Evolutionary conservation across 2,113 vertebrate genomes (phyloP).

Genomic region (Chelonoidis abingdonii): DNA sequence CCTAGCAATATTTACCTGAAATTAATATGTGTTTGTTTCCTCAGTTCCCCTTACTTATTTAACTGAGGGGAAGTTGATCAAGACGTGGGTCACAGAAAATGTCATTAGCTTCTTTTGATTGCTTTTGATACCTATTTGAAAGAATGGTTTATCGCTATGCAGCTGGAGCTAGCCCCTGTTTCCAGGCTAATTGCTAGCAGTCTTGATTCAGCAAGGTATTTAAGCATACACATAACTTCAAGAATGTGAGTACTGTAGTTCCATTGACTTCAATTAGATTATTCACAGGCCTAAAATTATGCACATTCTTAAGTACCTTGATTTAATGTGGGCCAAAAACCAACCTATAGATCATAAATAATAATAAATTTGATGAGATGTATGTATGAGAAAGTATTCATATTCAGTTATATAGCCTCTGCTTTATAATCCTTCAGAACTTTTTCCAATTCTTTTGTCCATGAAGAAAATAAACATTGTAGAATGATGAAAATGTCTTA

Average conservation of each 20-base stretch:
- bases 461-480: not conserved
- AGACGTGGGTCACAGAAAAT: constrained; percentile 72
- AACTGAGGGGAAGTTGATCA: constrained; percentile 69
- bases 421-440: constrained; percentile 23
- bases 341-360: not conserved
- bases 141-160: constrained; percentile 48
- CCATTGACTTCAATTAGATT: not conserved
- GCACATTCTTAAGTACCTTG: constrained; percentile 6
- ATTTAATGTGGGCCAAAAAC: not conserved
- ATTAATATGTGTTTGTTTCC: constrained; percentile 59
- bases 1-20: constrained; percentile 24
- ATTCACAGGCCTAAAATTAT: not conserved
- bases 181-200: constrained; percentile 52
- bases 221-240: not conserved
- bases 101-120: constrained; percentile 55
- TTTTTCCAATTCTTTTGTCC: constrained; percentile 48
- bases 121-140: constrained; percentile 64
- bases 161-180: not conserved
- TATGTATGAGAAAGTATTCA: not conserved
- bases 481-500: not conserved
- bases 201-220: not conserved
- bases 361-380: not conserved
- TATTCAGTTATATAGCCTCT: not conserved
- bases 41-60: constrained; percentile 55
- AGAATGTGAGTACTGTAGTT: constrained; percentile 2